Base-by-base conservation (phyloP, 2,113 vertebrate species). In the Apistogramma diplotaenia region DNA sequence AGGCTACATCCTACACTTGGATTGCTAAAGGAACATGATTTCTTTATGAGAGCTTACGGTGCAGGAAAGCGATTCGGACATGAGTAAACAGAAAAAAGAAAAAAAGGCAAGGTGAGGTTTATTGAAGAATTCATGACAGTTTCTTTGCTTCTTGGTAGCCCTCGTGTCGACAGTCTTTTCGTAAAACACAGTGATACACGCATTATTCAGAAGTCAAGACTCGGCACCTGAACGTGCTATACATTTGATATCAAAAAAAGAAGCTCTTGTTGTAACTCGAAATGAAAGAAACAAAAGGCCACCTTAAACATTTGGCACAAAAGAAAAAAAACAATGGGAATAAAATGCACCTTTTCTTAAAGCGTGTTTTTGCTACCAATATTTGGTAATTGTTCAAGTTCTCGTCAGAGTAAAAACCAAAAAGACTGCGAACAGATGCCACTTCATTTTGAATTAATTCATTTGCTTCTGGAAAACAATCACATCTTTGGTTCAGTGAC, bases 41-140 rank as follows among this genome's bases (percentile, higher is more conserved):
- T 87, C 72, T 87, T 87, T 70, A 85, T 75, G 80, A 82, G 67
- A 73, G 74, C 70, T 85, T 51, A 78, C 43, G 10, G 62, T 29
- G 57, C 46, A 81, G 73, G 54, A 75, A 85, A 79, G 80, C 59
- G 76, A 81, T 65, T 74, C 2, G 46, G 78, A 87, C 78, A 76
- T 56, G 78, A 72, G 84, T 57, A 85, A 78, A 91, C 78, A 73
- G 67, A 49, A 65, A 67, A 27, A 46, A 43, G 7, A 18, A 43
- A 81, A 89, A 89, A 91, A 90, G 85, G 88, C 81, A 87, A 89
- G 81, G 78, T 88, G 83, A 88, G 76, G 70, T 93, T 94, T 93
- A 92, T 92, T 94, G 81, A 87, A 87, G 79, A 76, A 82, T 81
- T 87, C 33, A 74, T 40, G 78, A 90, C 84, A 89, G 82, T 82